A percentile compares a stretch with the other conserved stretches of the same genome.
phyloP scores from a whole-genome alignment of 2,797 vertebrate genomes.

The Anguilla megastoma region DNA sequence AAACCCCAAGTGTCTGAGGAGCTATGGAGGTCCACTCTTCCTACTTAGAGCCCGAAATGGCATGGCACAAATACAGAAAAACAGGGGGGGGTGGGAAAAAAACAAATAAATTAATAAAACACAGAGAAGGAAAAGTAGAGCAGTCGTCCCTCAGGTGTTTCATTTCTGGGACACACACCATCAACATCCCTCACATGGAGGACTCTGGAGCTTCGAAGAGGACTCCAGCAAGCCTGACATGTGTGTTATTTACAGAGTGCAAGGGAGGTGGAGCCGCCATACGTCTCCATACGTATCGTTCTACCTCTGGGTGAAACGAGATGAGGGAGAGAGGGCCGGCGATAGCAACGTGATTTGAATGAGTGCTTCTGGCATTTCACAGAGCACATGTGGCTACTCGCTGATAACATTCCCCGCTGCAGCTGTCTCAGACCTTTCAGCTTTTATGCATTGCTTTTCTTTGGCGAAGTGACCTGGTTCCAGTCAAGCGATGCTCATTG shows the following conservation, averaged over 20 bases:
- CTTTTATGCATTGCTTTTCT: not conserved
- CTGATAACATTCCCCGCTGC: conserved; percentile 37
- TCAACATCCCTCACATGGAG: conserved; percentile 43
- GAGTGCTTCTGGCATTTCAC: conserved; percentile 42
- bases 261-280: conserved; percentile 24
- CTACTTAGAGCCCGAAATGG: conserved; percentile 16
- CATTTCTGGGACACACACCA: conserved; percentile 69
- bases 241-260: conserved; percentile 32
- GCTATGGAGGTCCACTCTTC: not conserved
- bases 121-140: conserved; percentile 67
- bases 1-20: not conserved
- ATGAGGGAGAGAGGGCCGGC: conserved; percentile 39
- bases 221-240: conserved; percentile 21
- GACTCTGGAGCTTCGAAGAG: conserved; percentile 35
- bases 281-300: conserved; percentile 26
- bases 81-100: not conserved
- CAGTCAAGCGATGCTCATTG: not conserved
- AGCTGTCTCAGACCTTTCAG: conserved; percentile 36
- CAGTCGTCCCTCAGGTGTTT: conserved; percentile 70
- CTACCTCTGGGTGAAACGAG: conserved; percentile 25
- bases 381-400: conserved; percentile 46
- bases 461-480: not conserved
- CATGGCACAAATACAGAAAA: conserved; percentile 24
- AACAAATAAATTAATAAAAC: conserved; percentile 65
- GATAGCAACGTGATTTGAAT: conserved; percentile 32